Evolutionary conservation across 2,113 vertebrate species (phyloP).

Genomic region (Syngnathus typhle): DNA sequence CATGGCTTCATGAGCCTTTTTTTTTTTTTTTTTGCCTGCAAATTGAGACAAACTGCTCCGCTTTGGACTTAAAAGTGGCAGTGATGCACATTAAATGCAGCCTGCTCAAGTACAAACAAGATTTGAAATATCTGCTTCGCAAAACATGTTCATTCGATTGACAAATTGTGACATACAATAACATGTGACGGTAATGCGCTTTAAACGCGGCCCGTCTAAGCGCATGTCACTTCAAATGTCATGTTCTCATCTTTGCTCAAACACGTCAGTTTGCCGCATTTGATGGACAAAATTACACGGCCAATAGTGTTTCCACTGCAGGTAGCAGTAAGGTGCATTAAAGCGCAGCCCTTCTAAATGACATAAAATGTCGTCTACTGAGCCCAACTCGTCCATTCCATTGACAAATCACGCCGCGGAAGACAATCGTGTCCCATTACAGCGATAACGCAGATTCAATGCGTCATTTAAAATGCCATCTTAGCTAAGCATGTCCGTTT

Average conservation of each 20-base stretch:
- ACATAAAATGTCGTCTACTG: not conserved
- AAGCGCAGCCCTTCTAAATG: not conserved
- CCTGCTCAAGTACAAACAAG: not conserved
- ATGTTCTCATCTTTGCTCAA: not conserved
- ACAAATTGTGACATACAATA: not conserved
- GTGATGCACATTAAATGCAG: not conserved
- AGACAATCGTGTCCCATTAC: not conserved
- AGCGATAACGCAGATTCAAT: not conserved
- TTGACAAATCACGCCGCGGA: not conserved
- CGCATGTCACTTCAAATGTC: not conserved
- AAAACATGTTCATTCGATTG: not conserved
- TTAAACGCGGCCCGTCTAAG: not conserved
- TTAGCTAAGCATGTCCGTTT: not conserved
- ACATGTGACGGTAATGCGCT: not conserved
- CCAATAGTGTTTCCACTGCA: not conserved
- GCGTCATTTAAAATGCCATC: constrained; percentile 1
- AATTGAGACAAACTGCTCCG: not conserved
- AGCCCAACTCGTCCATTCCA: not conserved
- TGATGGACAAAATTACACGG: not conserved
- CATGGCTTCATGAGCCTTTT: not conserved
- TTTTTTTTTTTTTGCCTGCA: not conserved
- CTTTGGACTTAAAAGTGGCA: not conserved
- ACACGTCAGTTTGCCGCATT: not conserved
- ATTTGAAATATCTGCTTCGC: not conserved
- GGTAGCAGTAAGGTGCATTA: not conserved